Percentiles rank a stretch among this genome's conserved stretches.
phyloP scores from a whole-genome alignment of 2,888 invertebrate genomes.

The Corythucha ciliata region DNA sequence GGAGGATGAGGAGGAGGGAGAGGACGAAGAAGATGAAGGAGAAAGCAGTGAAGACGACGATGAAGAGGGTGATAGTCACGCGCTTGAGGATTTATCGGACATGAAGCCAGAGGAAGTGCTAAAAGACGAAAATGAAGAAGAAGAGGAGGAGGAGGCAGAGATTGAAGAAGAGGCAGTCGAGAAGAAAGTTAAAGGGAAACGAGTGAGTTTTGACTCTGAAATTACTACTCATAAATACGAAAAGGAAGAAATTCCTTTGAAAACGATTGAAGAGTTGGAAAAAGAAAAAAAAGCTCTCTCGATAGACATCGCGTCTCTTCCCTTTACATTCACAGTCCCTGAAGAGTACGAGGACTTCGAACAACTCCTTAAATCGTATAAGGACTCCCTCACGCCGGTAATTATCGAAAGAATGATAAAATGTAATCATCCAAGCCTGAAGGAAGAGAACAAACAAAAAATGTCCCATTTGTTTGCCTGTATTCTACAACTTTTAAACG shows the following conservation, averaged over 20 bases:
- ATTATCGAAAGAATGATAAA: constrained; percentile 76
- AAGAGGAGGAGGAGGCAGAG: constrained; percentile 24
- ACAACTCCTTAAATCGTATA: constrained; percentile 51
- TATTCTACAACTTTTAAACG: constrained; percentile 67
- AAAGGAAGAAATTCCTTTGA: constrained; percentile 7
- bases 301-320: constrained; percentile 45
- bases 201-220: constrained; percentile 21
- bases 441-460: constrained; percentile 66
- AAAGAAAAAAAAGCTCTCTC: constrained; percentile 41
- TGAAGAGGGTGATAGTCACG: constrained; percentile 31
- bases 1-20: constrained; percentile 18
- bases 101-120: no score
- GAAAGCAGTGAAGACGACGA: constrained; percentile 8
- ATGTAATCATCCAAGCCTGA: constrained; percentile 74
- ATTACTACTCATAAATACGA: constrained; percentile 2
- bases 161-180: constrained; percentile 23
- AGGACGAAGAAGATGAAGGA: constrained; percentile 34
- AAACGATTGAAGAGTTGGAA: constrained; percentile 20
- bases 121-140: constrained; percentile 5
- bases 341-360: constrained; percentile 53
- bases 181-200: constrained; percentile 27
- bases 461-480: constrained; percentile 64
- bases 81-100: no score
- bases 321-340: constrained; percentile 48
- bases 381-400: constrained; percentile 55